Base-by-base conservation (phyloP, 35 echinoderm and acorn worm species). In the Apostichopus parvimensis region DNA sequence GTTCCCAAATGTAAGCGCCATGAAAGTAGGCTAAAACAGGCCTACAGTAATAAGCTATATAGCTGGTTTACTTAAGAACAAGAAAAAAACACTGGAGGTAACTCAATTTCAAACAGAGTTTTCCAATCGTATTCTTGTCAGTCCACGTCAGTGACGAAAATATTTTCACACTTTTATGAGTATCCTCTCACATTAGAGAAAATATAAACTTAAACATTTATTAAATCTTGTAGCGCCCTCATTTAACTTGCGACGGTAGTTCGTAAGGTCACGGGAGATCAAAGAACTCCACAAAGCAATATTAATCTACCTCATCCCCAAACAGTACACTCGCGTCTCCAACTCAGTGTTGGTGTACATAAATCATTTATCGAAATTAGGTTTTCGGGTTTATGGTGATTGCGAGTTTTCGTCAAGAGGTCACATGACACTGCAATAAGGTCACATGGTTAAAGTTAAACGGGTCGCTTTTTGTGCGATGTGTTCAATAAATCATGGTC, bases 331-430 rank as follows among this genome's bases (percentile, higher is more conserved):
- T 20, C 81, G 21, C 12, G 15, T 20, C 56, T 59, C 55, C 54
- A 18, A 17, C 81, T 56, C 81, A n/a, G 81, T 84, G 81, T 84
- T 84, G 34, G 78, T 54, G 54, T 54, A 28, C 81, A 84, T 84
- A 84, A 84, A 84, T 84, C 81, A 84, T 84, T 84, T 84, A 84
- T 84, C 81, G 81, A 84, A 84, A 84, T 84, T 84, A 84, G 81
- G 81, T 84, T 84, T 84, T 84, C 54, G 54, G 81, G 81, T 84
- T 84, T 84, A 84, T 59, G 81, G 81, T 84, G 81, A 84, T 84
- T 58, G 57, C 54, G 81, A 18, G 17, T 75, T 75, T 75, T 75
- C 71, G 71, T 75, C 71, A 75, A 75, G 71, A 59, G 81, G 81
- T 84, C 81, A 84, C 81, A 84, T 84, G 81, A 84, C 81, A 84